Percentiles rank a stretch among this genome's conserved stretches.
Evolutionary conservation across 2,113 vertebrate genomes (phyloP).

Genomic region (Gymnogyps californianus): DNA sequence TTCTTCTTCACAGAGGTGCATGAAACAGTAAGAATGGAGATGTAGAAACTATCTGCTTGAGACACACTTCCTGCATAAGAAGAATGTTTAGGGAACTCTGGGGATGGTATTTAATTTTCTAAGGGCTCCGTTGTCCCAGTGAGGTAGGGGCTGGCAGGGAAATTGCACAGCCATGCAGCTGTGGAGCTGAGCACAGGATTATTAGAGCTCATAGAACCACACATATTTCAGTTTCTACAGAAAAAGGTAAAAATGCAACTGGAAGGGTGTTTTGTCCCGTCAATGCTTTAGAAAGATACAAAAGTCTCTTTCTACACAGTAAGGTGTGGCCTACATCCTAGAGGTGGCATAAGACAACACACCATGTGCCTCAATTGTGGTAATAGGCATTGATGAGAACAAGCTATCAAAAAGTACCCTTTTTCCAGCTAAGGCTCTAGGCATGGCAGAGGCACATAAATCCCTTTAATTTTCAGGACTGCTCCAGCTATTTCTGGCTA

Average conservation of each 20-base stretch:
- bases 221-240: background rate
- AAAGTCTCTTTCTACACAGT: background rate
- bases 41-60: background rate
- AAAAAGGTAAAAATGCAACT: background rate
- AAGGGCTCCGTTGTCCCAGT: background rate
- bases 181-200: background rate
- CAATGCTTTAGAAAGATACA: background rate
- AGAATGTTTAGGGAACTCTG: background rate
- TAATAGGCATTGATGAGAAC: background rate
- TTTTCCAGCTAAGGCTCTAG: background rate
- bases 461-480: background rate
- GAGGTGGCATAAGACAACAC: background rate
- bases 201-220: background rate
- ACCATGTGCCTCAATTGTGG: fast-evolving
- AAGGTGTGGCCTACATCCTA: background rate
- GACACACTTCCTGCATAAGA: background rate
- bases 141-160: background rate
- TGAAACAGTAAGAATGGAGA: background rate
- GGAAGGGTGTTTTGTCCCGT: background rate
- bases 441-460: background rate
- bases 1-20: background rate
- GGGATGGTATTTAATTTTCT: background rate
- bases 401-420: background rate
- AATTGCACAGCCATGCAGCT: background rate
- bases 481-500: background rate